Percentiles rank a stretch among this genome's conserved stretches.
phyloP scores from a whole-genome alignment of 2,113 vertebrate genomes.

The Podarcis raffonei region DNA sequence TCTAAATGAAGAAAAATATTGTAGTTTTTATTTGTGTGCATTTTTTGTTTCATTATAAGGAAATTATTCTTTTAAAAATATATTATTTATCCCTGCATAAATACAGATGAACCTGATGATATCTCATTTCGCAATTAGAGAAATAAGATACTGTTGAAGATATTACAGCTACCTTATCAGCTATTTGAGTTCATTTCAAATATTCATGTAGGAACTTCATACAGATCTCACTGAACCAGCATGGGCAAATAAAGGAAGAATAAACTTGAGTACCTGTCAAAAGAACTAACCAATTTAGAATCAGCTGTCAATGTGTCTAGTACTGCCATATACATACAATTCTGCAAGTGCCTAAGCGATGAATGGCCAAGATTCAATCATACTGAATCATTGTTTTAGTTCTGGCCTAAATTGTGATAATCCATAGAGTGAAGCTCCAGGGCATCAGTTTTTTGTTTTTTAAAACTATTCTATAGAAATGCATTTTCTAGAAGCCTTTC shows the following conservation, averaged over 20 bases:
- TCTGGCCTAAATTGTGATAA: background rate
- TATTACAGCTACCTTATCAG: background rate
- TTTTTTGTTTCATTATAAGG: background rate
- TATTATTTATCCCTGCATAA: background rate
- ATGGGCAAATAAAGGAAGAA: background rate
- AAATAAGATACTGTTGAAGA: background rate
- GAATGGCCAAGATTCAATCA: background rate
- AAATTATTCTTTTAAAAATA: background rate
- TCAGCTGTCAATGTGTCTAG: background rate
- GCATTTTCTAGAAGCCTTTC: background rate
- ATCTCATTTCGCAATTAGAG: background rate
- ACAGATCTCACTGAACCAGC: background rate
- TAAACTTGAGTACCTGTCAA: background rate
- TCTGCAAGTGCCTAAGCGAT: background rate
- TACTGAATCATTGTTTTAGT: background rate
- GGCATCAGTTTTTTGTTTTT: no score
- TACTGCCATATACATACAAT: background rate
- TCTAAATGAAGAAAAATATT: background rate
- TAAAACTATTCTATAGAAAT: background rate
- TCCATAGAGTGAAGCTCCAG: background rate
- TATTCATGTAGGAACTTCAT: background rate
- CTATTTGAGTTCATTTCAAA: background rate
- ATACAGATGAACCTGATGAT: background rate
- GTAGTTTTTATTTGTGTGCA: background rate
- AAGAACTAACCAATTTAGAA: slow-evolving; percentile 7